A percentile compares a stretch with the other conserved stretches of the same genome.
Evolutionary conservation across 2,797 vertebrate genomes (phyloP).

Genomic region (Setipinna tenuifilis): DNA sequence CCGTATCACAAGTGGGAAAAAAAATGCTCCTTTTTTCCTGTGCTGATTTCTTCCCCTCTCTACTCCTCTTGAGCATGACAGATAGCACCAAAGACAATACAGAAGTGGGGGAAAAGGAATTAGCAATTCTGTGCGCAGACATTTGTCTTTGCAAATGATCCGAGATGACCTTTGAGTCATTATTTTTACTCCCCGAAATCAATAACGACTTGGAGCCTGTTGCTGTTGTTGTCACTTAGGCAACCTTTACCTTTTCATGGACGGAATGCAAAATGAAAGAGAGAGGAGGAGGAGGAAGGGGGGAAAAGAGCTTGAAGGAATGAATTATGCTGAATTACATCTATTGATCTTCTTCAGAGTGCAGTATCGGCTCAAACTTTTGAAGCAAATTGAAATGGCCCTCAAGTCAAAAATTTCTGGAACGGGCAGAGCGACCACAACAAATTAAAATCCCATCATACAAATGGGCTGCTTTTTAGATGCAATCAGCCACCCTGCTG

Average conservation of each 20-base stretch:
- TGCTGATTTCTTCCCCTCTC: constrained; percentile 60
- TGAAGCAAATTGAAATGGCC: constrained; percentile 50
- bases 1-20: constrained; percentile 3
- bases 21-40: constrained; percentile 46
- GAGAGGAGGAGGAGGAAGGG: constrained; percentile 38
- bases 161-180: constrained; percentile 66
- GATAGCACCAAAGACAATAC: constrained; percentile 63
- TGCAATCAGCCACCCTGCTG: constrained; percentile 40
- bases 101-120: constrained; percentile 60
- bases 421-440: constrained; percentile 53
- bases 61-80: constrained; percentile 57
- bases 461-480: constrained; percentile 50
- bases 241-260: constrained; percentile 56
- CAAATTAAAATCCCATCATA: constrained; percentile 64
- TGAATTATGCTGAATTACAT: constrained; percentile 66
- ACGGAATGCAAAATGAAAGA: constrained; percentile 53
- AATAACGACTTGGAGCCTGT: constrained; percentile 68
- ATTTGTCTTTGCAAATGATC: constrained; percentile 60
- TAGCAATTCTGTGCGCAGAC: constrained; percentile 59
- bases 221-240: constrained; percentile 56
- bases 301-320: constrained; percentile 39
- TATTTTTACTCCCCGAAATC: constrained; percentile 67
- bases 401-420: constrained; percentile 49
- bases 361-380: constrained; percentile 47
- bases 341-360: constrained; percentile 64